Evolutionary conservation across 2,888 invertebrate species (phyloP).

Genomic region (Cryptocheilus praepositus): DNA sequence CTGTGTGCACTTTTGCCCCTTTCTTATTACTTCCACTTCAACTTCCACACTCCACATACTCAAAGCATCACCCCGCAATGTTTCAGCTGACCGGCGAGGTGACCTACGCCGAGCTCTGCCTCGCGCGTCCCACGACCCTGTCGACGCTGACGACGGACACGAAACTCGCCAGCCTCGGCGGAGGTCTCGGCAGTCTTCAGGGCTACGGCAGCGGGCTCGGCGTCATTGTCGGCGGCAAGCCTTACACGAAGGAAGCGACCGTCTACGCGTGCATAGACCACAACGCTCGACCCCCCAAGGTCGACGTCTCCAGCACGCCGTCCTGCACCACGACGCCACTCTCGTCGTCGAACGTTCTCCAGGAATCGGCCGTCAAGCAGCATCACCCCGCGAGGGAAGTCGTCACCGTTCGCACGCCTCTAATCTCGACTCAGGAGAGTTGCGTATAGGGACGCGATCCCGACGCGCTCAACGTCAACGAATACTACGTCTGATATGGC

Average conservation of each 20-base stretch:
- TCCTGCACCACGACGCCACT: constrained; percentile 45
- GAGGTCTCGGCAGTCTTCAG: constrained; percentile 62
- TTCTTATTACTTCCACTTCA: too few species aligned
- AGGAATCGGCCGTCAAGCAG: constrained; percentile 56
- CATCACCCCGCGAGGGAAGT: constrained; percentile 70
- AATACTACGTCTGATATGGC: constrained; percentile 71
- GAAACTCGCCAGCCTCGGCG: constrained; percentile 69
- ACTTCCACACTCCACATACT: too few species aligned
- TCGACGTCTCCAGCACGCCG: constrained; percentile 54
- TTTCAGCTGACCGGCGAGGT: constrained; percentile 76
- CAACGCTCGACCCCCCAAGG: constrained; percentile 76
- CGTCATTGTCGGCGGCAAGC: constrained; percentile 74
- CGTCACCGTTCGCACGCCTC: constrained; percentile 72
- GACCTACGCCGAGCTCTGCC: constrained; percentile 80
- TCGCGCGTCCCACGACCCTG: constrained; percentile 77
- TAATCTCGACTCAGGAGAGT: constrained; percentile 72
- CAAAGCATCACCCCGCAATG: neutral
- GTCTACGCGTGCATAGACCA: constrained; percentile 87
- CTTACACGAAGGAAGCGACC: constrained; percentile 81
- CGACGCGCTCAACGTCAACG: constrained; percentile 74
- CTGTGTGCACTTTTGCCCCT: too few species aligned
- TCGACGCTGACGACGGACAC: constrained; percentile 69
- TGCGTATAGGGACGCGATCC: constrained; percentile 73
- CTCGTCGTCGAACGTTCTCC: constrained; percentile 49
- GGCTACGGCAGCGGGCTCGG: constrained; percentile 63